Conservation (phyloP, 2,888 invertebrate genomes). For the Galerucella pusilla region DNA sequence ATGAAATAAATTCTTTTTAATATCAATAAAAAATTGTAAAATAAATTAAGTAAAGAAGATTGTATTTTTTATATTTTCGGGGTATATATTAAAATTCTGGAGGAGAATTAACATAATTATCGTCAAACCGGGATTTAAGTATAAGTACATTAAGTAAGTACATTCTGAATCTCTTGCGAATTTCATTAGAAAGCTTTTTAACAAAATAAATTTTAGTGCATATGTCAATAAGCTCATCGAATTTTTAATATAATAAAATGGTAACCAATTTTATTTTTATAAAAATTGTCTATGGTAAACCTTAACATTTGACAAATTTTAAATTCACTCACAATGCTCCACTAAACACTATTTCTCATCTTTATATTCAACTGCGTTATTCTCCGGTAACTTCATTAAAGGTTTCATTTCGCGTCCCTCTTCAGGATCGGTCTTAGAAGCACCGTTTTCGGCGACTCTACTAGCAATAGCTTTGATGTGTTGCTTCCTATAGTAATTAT, state of each 20-base stretch:
- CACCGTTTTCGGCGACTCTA: constrained; percentile 55
- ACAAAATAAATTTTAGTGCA: not conserved
- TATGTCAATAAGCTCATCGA: not conserved
- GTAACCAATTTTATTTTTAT: not conserved
- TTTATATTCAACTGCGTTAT: constrained; percentile 48
- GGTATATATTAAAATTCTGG: not conserved
- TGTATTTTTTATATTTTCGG: no score
- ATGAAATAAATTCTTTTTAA: not conserved
- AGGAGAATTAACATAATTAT: not conserved
- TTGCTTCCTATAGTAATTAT: constrained; percentile 68
- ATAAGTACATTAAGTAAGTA: no score
- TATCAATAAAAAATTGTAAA: not conserved
- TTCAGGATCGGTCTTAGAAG: constrained; percentile 44
- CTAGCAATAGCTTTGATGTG: constrained; percentile 46
- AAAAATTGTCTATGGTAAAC: not conserved
- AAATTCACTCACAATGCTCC: constrained; percentile 21
- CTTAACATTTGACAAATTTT: constrained; percentile 6
- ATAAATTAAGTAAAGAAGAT: not conserved
- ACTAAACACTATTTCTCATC: constrained; percentile 41
- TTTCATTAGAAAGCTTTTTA: not conserved
- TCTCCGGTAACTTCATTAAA: constrained; percentile 51
- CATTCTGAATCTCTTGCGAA: no score
- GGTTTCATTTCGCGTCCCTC: constrained; percentile 58
- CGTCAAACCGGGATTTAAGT: no score
- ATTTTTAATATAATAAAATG: not conserved